Evolutionary conservation across 1,140 invertebrate species (phyloP), one percentile per base, ranked within the genome.

Genomic region (Zophobas atratus): DNA sequence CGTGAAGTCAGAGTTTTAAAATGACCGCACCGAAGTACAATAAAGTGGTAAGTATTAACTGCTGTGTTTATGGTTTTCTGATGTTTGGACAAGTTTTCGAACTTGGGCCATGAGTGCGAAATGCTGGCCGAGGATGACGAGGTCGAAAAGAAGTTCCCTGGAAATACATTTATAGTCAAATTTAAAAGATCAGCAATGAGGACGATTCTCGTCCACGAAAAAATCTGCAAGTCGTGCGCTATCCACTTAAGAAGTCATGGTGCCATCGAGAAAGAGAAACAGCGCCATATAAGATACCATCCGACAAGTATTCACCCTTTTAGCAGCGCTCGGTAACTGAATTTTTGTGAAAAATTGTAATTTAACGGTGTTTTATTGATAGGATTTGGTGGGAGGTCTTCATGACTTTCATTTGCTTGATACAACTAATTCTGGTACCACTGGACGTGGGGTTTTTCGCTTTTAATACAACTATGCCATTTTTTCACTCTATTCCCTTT

Each of bases 241-340:
- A 82, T 81, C 41, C 81, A 82, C 70, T 57, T 85, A 55, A 70
- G 83, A 39, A 84, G 83, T 60, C 81, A 84, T 41, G 82, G 82
- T 6, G 82, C 83, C 6, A 84, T 85, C 33, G 71, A 76, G 33
- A 82, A 81, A 34, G 84, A 85, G 70, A 75, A 81, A 38, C 76
- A 77, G 67, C 78, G 82, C 56, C 81, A 84, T 56, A 51, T 85
- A 1, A 36, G 77, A 34, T 77, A 82, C 75, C 75, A 84, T 51
- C 76, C 76, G 2, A 81, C 75, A 33, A 77, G 77, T 32, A 84
- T 85, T 49, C 84, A 85, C 72, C 84, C 84, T 2, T 84, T 82
- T 60, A 83, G 84, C 76, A 67, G 70, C 51, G 79, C 77, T n/a
- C 72, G 80, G 82, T 84, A 80, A 71, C 43, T 41, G 70, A 48